phyloP scores from a whole-genome alignment of 2,113 vertebrate genomes.

The Pholis gunnellus region DNA sequence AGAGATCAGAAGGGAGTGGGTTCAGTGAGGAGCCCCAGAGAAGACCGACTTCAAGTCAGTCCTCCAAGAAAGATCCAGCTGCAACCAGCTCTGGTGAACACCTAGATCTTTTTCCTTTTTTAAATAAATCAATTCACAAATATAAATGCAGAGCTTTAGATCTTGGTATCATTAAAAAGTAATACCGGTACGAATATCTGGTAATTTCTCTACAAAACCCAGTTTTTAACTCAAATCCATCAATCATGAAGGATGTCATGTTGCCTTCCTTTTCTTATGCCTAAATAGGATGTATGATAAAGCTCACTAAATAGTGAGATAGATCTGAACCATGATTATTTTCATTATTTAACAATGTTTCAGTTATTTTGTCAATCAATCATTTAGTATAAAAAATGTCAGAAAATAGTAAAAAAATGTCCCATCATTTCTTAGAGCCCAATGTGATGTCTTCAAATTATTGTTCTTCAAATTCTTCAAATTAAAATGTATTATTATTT shows the following conservation, averaged over 20 bases:
- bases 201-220: background rate
- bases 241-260: background rate
- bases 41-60: slow-evolving; percentile 76
- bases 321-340: background rate
- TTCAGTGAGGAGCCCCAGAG: slow-evolving; percentile 86
- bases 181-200: background rate
- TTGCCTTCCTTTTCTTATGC: background rate
- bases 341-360: background rate
- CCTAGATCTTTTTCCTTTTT: accelerated
- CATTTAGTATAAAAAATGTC: background rate
- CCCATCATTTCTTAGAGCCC: background rate
- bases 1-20: slow-evolving; percentile 85
- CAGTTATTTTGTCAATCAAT: background rate
- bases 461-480: too few relatives aligned
- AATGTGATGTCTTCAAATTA: background rate
- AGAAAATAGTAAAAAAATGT: background rate
- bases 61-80: slow-evolving; percentile 83
- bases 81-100: slow-evolving; percentile 77
- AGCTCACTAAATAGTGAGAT: background rate
- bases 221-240: background rate
- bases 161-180: background rate
- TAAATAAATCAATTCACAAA: background rate
- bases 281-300: background rate
- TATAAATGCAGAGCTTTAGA: background rate
- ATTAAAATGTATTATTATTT: too few relatives aligned